A percentile compares a stretch with the other conserved stretches of the same genome.
phyloP scores from a whole-genome alignment of 2,113 vertebrate genomes.

The Heterotilapia buettikoferi region DNA sequence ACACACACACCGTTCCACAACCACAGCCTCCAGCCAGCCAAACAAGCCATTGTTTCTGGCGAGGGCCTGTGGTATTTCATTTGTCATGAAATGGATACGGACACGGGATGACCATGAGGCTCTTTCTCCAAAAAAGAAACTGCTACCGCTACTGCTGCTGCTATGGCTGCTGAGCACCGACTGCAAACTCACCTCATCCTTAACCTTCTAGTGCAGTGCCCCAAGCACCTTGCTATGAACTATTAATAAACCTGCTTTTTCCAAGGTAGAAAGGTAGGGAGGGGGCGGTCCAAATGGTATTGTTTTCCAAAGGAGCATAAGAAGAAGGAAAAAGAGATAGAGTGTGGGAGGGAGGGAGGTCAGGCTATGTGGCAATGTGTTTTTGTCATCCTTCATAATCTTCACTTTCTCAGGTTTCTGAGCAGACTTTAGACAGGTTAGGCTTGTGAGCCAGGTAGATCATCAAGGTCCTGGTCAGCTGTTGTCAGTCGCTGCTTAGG shows the following conservation, averaged over 20 bases:
- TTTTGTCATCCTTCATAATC: conserved; percentile 27
- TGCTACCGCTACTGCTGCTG: conserved; percentile 17
- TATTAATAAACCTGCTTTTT: conserved; percentile 63
- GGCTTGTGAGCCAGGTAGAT: conserved; percentile 17
- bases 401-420: conserved; percentile 40
- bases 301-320: conserved; percentile 51
- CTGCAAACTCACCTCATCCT: conserved; percentile 42
- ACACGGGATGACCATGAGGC: conserved; percentile 52
- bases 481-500: conserved; percentile 10
- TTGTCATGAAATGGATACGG: conserved; percentile 75
- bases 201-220: conserved; percentile 46
- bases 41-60: conserved; percentile 69
- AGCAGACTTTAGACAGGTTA: conserved; percentile 19
- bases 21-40: conserved; percentile 50
- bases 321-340: background rate
- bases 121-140: conserved; percentile 51
- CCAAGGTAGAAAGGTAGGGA: conserved; percentile 37
- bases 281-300: conserved; percentile 36
- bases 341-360: background rate
- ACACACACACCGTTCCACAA: background rate
- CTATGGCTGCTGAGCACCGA: conserved; percentile 1
- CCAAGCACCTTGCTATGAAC: conserved; percentile 33
- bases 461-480: conserved; percentile 12
- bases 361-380: conserved; percentile 16
- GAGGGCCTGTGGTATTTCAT: conserved; percentile 71